These are phyloP conservation scores for Chrysochloris asiatica DNA, from an alignment of 2,113 vertebrate genomes.

Conservation along the genomic window DNA sequence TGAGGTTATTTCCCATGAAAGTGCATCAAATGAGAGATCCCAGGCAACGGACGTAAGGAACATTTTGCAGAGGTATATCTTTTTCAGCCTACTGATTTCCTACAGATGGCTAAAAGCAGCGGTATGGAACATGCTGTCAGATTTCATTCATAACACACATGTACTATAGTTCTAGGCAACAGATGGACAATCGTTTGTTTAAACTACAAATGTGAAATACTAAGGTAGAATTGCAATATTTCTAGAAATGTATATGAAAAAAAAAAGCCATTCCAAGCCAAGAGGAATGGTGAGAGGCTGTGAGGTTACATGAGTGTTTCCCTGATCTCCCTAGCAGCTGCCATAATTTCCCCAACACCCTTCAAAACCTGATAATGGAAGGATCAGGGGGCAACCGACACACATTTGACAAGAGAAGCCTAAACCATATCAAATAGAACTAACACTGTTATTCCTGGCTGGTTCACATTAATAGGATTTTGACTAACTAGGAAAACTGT, in stretches of 20 bases:
- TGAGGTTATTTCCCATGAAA: constrained; percentile 52
- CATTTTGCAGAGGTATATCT: constrained; percentile 63
- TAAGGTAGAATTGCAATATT: constrained; percentile 80
- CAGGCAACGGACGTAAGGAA: constrained; percentile 28
- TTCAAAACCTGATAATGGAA: constrained; percentile 69
- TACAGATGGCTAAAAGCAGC: constrained; percentile 73
- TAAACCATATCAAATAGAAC: constrained; percentile 74
- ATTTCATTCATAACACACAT: constrained; percentile 81
- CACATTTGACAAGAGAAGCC: constrained; percentile 63
- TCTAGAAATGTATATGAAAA: constrained; percentile 78
- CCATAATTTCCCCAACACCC: constrained; percentile 69
- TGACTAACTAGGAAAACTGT: constrained; percentile 73
- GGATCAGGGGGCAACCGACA: constrained; percentile 64
- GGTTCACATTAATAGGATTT: constrained; percentile 81
- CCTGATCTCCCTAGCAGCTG: constrained; percentile 65
- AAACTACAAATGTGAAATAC: constrained; percentile 81
- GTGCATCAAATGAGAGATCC: constrained; percentile 50
- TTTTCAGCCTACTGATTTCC: constrained; percentile 73
- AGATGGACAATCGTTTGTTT: constrained; percentile 73
- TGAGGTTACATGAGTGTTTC: constrained; percentile 74
- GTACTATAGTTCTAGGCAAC: constrained; percentile 75
- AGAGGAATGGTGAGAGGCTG: constrained; percentile 64
- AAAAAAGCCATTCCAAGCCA: constrained; percentile 70
- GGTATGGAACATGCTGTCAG: constrained; percentile 75
- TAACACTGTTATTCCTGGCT: constrained; percentile 78